Evolutionary conservation across 2,888 invertebrate species (phyloP), one percentile per base, ranked within the genome.

Genomic region (Lasioglossum malachurum): DNA sequence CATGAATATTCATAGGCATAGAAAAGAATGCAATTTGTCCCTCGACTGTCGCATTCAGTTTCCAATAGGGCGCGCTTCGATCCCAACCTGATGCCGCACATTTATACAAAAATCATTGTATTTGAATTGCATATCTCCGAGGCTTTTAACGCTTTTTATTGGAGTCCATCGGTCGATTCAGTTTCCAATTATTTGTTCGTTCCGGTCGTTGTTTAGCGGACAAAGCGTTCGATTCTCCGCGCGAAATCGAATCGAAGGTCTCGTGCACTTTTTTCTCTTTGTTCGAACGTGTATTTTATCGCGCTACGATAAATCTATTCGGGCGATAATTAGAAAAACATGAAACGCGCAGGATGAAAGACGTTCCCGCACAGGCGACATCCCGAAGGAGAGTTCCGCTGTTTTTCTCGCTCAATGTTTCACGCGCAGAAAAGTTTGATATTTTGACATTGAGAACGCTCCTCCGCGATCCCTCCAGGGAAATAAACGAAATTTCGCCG

Each of bases 401-500:
- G 46, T 19, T 67, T 38, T 38, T 35, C 35, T 19, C 35, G 8
- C 19, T 10, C 38, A 35, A 10, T 19, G 67, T 38, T 38, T 67
- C 38, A 38, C 67, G 35, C 67, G 23, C 38, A 5, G 16, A 7
- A 16, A 38, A 23, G 19, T 35, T 35, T 35, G 35, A 35, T 67
- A 67, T 67, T 67, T 35, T 35, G 67, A 67, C 67, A 38, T 67
- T 67, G 35, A 67, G 35, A 67, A 67, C 35, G 3, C n/a, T 57
- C 53, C 67, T 31, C 35, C 67, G 67, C 35, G 31, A 35, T 38
- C 35, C 23, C 67, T 31, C 67, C 31, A 5, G 67, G 67, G 67
- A 67, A 67, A 67, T 67, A 67, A 67, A 67, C 35, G 67, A 67
- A 67, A 35, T 67, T 67, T 35, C 67, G 23, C 16, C 10, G 35